phyloP scores from a whole-genome alignment of 92 coral and sea anemone genomes.

The Hydrozoanthus gracilis region DNA sequence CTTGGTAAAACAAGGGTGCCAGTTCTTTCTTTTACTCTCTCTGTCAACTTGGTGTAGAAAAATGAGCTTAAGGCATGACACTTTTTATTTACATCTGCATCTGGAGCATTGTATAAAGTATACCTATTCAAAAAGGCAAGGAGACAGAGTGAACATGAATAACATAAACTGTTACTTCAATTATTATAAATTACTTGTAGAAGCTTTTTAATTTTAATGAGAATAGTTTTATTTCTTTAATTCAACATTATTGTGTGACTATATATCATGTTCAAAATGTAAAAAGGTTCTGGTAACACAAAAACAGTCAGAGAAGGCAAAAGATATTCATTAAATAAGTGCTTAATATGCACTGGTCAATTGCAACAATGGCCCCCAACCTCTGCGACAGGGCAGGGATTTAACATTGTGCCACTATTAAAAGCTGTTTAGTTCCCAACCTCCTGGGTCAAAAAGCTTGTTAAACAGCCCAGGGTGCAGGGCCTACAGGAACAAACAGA shows the following conservation, averaged over 20 bases:
- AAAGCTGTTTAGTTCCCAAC: too few relatives aligned
- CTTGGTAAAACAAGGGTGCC: conserved; percentile 51
- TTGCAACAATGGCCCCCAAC: too few relatives aligned
- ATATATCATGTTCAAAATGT: not conserved
- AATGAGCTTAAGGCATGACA: conserved; percentile 58
- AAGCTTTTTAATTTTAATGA: not conserved
- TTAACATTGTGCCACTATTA: too few relatives aligned
- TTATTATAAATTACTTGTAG: not conserved
- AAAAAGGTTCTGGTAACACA: not conserved
- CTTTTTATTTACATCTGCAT: conserved; percentile 38
- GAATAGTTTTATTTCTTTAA: conserved; percentile 1
- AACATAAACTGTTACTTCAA: not conserved
- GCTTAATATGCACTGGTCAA: too few relatives aligned
- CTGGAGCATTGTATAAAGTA: conserved; percentile 24
- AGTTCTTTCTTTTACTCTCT: conserved; percentile 16
- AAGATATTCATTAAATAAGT: too few relatives aligned
- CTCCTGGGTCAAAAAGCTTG: too few relatives aligned
- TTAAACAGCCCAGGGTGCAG: too few relatives aligned
- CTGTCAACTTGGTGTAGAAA: conserved; percentile 47
- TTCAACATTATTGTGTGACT: not conserved
- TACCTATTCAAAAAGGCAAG: conserved; percentile 43
- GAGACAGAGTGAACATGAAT: not conserved
- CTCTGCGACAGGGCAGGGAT: too few relatives aligned
- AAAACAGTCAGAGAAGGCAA: too few relatives aligned
- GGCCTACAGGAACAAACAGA: too few relatives aligned